Evolutionary conservation across 2,113 vertebrate species (phyloP).

Genomic region (Tenebrosternarchus preto): DNA sequence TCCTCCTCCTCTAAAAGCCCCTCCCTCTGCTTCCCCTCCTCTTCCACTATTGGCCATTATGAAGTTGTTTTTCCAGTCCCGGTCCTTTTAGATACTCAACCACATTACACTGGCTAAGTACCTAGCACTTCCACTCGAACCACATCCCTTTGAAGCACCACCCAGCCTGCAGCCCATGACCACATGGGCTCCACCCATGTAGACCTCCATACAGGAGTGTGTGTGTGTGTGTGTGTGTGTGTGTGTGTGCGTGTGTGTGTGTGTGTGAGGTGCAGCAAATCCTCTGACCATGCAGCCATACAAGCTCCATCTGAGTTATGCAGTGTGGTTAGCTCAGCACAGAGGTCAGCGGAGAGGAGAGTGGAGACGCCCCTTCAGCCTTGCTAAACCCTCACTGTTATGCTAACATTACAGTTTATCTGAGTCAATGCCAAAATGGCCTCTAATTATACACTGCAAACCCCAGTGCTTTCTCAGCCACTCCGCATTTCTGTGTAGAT

Average conservation of each 20-base stretch:
- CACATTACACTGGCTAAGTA: neutral
- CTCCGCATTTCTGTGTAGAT: neutral
- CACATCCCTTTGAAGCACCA: constrained; percentile 5
- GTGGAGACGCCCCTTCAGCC: constrained; percentile 1
- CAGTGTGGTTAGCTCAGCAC: no score
- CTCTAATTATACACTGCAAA: constrained; percentile 59
- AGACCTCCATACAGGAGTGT: neutral
- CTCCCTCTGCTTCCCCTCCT: neutral
- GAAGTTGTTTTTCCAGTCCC: constrained; percentile 10
- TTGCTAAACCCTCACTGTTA: constrained; percentile 48
- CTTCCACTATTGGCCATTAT: constrained; percentile 11
- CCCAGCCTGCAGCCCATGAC: neutral
- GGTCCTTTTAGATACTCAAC: constrained; percentile 9
- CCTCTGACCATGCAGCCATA: no score
- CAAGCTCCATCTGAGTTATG: no score
- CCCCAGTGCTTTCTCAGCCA: constrained; percentile 54
- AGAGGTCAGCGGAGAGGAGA: no score
- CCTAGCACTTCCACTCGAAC: neutral
- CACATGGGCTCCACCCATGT: neutral
- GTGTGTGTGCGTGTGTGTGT: neutral
- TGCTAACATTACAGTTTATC: constrained; percentile 58
- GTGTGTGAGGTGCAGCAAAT: no score
- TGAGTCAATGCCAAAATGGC: constrained; percentile 55
- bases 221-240: constrained; percentile 15
- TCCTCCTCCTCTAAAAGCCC: no score